Percentiles rank a stretch among this genome's conserved stretches.
Conservation (phyloP, 1,140 invertebrate species). For the Aricia agestis region DNA sequence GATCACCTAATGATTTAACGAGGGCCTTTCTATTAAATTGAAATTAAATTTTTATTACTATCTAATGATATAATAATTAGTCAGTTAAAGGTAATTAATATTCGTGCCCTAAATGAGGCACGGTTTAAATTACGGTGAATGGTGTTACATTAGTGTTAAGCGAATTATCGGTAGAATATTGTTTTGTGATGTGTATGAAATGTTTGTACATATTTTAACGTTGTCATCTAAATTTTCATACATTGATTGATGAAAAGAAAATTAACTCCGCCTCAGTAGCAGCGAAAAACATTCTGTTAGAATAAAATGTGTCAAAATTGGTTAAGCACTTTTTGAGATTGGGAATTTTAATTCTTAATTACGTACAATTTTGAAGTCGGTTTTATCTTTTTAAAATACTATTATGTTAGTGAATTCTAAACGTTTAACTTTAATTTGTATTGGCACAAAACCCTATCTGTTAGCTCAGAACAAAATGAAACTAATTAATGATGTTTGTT, state of each 20-base stretch:
- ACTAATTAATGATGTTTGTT: conserved; percentile 13
- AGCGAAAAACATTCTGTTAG: too few relatives aligned
- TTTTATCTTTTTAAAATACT: too few relatives aligned
- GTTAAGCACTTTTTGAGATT: too few relatives aligned
- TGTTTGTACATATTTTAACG: background rate
- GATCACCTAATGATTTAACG: background rate
- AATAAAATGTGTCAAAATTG: too few relatives aligned
- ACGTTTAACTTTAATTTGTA: too few relatives aligned
- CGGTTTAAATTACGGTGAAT: background rate
- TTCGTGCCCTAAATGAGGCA: background rate
- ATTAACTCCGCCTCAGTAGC: too few relatives aligned
- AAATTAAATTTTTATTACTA: background rate
- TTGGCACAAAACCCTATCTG: background rate
- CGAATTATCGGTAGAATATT: background rate
- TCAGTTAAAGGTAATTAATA: background rate
- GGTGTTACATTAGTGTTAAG: conserved; percentile 5
- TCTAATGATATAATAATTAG: background rate
- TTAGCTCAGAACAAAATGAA: background rate
- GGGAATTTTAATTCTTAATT: too few relatives aligned
- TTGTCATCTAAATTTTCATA: background rate
- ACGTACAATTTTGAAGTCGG: too few relatives aligned
- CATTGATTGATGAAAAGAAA: background rate
- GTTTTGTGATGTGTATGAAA: background rate
- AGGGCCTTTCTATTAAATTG: background rate
- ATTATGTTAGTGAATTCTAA: too few relatives aligned